Percentiles rank a stretch among this genome's conserved stretches.
phyloP scores from a whole-genome alignment of 2,797 vertebrate genomes.

The Sparidentex hasta region DNA sequence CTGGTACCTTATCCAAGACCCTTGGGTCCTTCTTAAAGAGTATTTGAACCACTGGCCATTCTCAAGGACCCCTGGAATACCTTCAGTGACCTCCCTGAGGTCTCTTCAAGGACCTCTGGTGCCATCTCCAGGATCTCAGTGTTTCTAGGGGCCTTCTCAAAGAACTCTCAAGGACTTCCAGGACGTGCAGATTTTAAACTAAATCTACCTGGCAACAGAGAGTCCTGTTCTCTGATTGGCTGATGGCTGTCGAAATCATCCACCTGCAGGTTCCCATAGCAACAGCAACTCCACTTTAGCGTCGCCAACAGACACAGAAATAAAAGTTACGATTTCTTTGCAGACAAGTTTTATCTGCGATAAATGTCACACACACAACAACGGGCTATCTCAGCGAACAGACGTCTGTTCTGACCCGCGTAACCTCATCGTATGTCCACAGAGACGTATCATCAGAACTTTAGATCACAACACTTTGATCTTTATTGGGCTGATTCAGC shows the following conservation, averaged over 20 bases:
- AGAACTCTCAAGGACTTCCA: background rate
- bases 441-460: too few relatives aligned
- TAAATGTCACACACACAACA: too few relatives aligned
- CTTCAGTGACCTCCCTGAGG: background rate
- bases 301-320: too few relatives aligned
- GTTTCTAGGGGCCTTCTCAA: background rate
- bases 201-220: background rate
- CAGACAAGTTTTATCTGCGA: too few relatives aligned
- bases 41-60: background rate
- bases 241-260: background rate
- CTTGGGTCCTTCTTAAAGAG: background rate
- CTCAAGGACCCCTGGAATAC: background rate
- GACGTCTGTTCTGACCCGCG: too few relatives aligned
- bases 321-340: too few relatives aligned
- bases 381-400: too few relatives aligned
- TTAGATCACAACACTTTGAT: background rate
- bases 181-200: too few relatives aligned
- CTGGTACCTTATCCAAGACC: background rate
- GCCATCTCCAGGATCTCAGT: too few relatives aligned
- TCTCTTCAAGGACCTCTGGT: background rate
- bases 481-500: background rate
- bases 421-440: too few relatives aligned
- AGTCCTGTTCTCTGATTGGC: slow-evolving; percentile 9
- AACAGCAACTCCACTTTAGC: too few relatives aligned
- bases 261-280: background rate